Conservation (phyloP, 2,113 vertebrate genomes). For the Entelurus aequoreus region DNA sequence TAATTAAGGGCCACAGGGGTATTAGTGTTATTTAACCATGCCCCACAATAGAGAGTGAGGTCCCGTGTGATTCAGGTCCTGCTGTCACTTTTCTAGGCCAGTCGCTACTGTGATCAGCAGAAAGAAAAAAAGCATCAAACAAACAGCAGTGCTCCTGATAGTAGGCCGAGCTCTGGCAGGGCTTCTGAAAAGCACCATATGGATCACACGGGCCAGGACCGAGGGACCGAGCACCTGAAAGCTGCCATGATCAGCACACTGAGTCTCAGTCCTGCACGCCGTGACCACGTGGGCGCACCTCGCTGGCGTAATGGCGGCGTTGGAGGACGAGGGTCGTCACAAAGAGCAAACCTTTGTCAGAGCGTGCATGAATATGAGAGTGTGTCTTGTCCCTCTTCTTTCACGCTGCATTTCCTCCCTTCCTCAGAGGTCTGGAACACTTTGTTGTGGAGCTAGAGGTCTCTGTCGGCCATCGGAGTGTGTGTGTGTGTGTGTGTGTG, state of each 20-base stretch:
- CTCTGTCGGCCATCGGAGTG: conserved; percentile 13
- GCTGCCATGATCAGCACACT: conserved; percentile 20
- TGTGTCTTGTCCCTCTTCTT: conserved; percentile 37
- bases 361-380: conserved; percentile 63
- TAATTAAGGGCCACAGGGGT: conserved; percentile 29
- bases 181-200: conserved; percentile 64
- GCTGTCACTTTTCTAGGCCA: conserved; percentile 57
- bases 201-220: conserved; percentile 46
- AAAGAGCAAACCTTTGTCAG: conserved; percentile 56
- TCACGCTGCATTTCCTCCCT: conserved; percentile 35
- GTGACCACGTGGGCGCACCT: conserved; percentile 14
- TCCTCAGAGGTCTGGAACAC: conserved; percentile 24
- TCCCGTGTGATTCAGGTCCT: conserved; percentile 55
- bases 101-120: conserved; percentile 63
- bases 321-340: neutral
- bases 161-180: conserved; percentile 50
- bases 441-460: conserved; percentile 34
- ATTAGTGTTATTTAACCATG: conserved; percentile 5
- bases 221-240: neutral
- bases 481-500: too few relatives aligned
- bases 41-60: conserved; percentile 2
- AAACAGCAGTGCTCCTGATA: conserved; percentile 46
- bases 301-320: conserved; percentile 25
- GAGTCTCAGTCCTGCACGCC: neutral
- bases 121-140: conserved; percentile 58